Evolutionary conservation across 2,888 invertebrate species (phyloP).

Genomic region (Orgyia antiqua): DNA sequence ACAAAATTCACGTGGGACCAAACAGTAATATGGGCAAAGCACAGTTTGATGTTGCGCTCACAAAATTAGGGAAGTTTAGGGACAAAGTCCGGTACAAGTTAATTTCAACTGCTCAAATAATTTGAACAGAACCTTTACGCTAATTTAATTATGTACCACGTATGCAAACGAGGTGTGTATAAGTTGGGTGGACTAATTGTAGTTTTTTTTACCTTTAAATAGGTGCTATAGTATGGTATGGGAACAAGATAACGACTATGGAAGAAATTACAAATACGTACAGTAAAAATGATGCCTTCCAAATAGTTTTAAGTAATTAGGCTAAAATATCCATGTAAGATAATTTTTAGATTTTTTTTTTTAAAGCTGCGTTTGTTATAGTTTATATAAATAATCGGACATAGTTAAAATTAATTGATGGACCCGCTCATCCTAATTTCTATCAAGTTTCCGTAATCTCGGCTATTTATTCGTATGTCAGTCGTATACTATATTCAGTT

Average conservation of each 20-base stretch:
- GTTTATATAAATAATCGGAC: too few species aligned
- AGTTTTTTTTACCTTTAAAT: too few species aligned
- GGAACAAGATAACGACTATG: too few species aligned
- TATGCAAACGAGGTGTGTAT: conserved; percentile 54
- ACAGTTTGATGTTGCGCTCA: conserved; percentile 74
- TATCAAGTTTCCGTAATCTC: too few species aligned
- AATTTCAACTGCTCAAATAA: conserved; percentile 74
- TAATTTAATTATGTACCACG: conserved; percentile 70
- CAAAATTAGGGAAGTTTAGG: conserved; percentile 76
- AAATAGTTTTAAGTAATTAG: background rate
- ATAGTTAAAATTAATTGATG: too few species aligned
- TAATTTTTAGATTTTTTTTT: background rate
- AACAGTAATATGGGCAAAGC: conserved; percentile 68
- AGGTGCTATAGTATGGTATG: too few species aligned
- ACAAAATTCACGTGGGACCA: conserved; percentile 74
- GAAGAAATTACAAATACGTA: too few species aligned
- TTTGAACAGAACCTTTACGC: conserved; percentile 68
- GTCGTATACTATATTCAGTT: too few species aligned
- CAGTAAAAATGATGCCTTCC: too few species aligned
- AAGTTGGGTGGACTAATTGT: too few species aligned
- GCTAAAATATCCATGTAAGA: background rate
- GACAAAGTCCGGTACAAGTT: conserved; percentile 71
- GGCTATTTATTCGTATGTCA: too few species aligned
- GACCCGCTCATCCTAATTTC: too few species aligned
- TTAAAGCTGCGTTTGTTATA: background rate